Evolutionary conservation across 2,888 invertebrate genomes (phyloP).

Genomic region (Leptopilina myrica): DNA sequence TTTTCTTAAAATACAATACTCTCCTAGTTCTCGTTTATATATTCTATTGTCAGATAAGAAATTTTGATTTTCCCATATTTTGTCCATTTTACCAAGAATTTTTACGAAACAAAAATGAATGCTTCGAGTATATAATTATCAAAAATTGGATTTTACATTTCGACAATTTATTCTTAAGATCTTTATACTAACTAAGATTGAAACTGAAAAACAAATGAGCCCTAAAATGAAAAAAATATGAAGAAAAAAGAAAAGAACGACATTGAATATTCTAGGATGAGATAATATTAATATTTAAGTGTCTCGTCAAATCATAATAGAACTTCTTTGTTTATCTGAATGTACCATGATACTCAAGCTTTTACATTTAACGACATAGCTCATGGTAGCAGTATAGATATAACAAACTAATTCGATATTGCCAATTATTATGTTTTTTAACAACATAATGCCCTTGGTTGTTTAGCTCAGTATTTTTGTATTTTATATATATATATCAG

Average conservation of each 20-base stretch:
- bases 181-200: constrained; percentile 38
- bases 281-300: constrained; percentile 40
- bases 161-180: constrained; percentile 10
- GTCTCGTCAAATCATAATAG: constrained; percentile 34
- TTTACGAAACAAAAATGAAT: neutral
- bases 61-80: neutral
- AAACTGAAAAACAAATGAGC: constrained; percentile 27
- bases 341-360: constrained; percentile 74
- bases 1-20: constrained; percentile 47
- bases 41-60: constrained; percentile 33
- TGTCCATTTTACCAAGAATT: constrained; percentile 14
- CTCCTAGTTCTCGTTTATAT: constrained; percentile 45
- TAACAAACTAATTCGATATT: constrained; percentile 51
- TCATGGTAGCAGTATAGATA: constrained; percentile 62
- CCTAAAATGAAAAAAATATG: neutral
- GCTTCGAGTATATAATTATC: constrained; percentile 7
- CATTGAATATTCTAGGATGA: constrained; percentile 38
- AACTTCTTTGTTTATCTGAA: constrained; percentile 66
- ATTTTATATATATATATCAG: constrained; percentile 68
- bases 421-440: constrained; percentile 46
- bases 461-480: constrained; percentile 75
- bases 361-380: constrained; percentile 72
- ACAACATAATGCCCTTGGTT: constrained; percentile 53
- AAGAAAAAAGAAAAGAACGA: constrained; percentile 1
- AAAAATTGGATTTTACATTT: constrained; percentile 12